Evolutionary conservation across 1,140 invertebrate genomes (phyloP), one percentile per base, ranked within the genome.

Genomic region (Conus ventricosus): DNA sequence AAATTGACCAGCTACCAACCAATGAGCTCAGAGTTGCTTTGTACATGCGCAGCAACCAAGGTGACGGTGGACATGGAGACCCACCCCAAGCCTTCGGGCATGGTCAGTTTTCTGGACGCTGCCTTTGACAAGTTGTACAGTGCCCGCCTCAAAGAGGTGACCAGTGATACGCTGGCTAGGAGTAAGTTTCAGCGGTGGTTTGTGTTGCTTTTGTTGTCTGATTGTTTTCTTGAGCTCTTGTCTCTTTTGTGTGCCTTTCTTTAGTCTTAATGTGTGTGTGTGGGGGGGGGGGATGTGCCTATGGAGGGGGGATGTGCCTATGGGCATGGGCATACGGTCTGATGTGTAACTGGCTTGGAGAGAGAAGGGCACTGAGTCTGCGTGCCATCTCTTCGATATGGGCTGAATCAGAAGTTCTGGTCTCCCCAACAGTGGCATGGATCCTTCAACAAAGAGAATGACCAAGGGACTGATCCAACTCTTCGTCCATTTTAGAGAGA

Each of bases 31-130:
- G 39, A 39, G 39, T 39, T 39, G 39, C 39, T 3, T 5, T 71
- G 54, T 81, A 85, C 53, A 71, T 51, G 88, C 90, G 76, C 88
- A 93, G 93, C 90, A 80, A 87, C 91, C 11, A 92, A 91, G 81
- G 91, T 93, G 15, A 88, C 82, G 15, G 78, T 94, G 76, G 92
- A 94, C 89, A 89, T 93, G 25, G 91, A 91, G 78, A 90, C 91
- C n/a, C 91, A 93, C 84, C 81, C 91, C 25, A 89, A 87, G 51
- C 90, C 92, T 13, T 51, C 54, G 75, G 90, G 13, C 11, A 80
- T 88, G 60, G 90, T n/a, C 78, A 88, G 91, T 5, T 76, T 91
- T 25, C 87, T 93, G 20, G 92, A 94, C 88, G 71, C 87, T 10
- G 39, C 85, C 8, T 93, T 90, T 63, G 71, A 60, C 39, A 87